A percentile compares a stretch with the other conserved stretches of the same genome.
Conservation (phyloP, 2,113 vertebrate species). For the Galemys pyrenaicus region DNA sequence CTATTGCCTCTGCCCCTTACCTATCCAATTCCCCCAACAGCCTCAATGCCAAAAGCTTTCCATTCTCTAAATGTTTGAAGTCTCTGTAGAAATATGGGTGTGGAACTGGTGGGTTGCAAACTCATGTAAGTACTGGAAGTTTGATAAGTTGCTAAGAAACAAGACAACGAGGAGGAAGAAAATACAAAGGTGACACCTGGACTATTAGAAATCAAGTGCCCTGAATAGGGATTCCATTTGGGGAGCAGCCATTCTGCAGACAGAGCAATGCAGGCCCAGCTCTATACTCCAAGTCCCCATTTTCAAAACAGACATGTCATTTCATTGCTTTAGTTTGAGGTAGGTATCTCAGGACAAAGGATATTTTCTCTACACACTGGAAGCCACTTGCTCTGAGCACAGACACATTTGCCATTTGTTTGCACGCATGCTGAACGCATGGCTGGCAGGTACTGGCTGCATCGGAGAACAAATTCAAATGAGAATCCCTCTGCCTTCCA, state of each 20-base stretch:
- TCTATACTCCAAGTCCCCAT: background rate
- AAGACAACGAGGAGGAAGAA: conserved; percentile 72
- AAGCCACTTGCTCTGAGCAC: background rate
- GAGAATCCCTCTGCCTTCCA: background rate
- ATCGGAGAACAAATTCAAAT: background rate
- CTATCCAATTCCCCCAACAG: conserved; percentile 51
- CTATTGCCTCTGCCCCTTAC: conserved; percentile 46
- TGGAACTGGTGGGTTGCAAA: conserved; percentile 83
- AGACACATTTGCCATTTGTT: background rate
- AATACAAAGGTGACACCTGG: conserved; percentile 79
- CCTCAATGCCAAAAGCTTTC: conserved; percentile 39
- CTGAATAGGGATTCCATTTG: background rate
- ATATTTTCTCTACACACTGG: conserved; percentile 1
- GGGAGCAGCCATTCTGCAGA: background rate
- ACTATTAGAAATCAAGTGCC: conserved; percentile 50
- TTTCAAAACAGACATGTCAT: background rate
- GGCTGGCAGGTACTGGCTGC: background rate
- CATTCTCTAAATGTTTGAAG: conserved; percentile 69
- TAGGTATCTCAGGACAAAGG: conserved; percentile 9
- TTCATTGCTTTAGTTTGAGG: background rate
- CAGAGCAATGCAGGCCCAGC: background rate
- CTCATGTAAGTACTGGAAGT: conserved; percentile 82
- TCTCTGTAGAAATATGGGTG: conserved; percentile 79
- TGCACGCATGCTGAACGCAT: background rate
- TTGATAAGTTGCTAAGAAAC: conserved; percentile 90